Evolutionary conservation across 2,888 invertebrate species (phyloP).

Genomic region (Campaea margaritaria): DNA sequence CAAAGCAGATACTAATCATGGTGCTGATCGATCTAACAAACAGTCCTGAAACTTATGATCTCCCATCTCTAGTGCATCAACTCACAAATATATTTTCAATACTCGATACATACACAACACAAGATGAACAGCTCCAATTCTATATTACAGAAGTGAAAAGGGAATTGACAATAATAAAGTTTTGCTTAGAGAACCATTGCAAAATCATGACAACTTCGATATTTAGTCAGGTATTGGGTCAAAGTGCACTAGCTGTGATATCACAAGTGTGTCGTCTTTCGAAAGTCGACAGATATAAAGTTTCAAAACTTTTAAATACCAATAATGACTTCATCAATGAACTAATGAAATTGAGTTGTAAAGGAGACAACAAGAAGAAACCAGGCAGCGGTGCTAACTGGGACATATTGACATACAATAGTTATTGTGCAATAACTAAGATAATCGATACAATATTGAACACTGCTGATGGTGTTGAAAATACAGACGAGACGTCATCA

Average conservation of each 20-base stretch:
- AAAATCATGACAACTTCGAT: slow-evolving; percentile 81
- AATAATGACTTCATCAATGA: slow-evolving; percentile 78
- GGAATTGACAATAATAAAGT: slow-evolving; percentile 78
- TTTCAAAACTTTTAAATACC: slow-evolving; percentile 74
- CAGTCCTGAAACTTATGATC: slow-evolving; percentile 76
- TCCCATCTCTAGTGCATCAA: slow-evolving; percentile 75
- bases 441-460: slow-evolving; percentile 79
- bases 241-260: slow-evolving; percentile 80
- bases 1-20: slow-evolving; percentile 81
- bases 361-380: slow-evolving; percentile 50
- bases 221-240: slow-evolving; percentile 74
- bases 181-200: slow-evolving; percentile 80
- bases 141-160: slow-evolving; percentile 81
- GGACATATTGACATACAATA: slow-evolving; percentile 80
- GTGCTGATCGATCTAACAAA: slow-evolving; percentile 80
- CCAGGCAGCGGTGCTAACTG: slow-evolving; percentile 62
- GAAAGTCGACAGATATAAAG: slow-evolving; percentile 80
- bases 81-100: slow-evolving; percentile 80
- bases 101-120: slow-evolving; percentile 73
- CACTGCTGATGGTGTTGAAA: slow-evolving; percentile 65
- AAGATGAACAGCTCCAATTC: slow-evolving; percentile 75
- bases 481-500: slow-evolving; percentile 66
- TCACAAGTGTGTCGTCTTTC: slow-evolving; percentile 81
- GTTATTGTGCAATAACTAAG: slow-evolving; percentile 81
- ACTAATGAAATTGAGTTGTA: slow-evolving; percentile 60